phyloP scores from a whole-genome alignment of 2,797 vertebrate genomes.

The Carduelis carduelis region DNA sequence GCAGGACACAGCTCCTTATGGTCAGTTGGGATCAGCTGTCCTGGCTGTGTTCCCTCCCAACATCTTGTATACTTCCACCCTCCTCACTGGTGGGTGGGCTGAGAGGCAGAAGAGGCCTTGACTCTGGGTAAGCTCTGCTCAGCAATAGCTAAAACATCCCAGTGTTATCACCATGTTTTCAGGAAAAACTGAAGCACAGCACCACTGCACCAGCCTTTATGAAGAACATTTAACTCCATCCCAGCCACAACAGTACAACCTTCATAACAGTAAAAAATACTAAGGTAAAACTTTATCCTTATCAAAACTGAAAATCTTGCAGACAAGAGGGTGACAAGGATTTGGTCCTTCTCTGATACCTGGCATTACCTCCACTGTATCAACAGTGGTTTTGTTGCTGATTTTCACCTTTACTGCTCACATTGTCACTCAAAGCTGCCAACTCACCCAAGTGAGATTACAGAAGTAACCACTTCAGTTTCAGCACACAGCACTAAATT shows the following conservation, averaged over 20 bases:
- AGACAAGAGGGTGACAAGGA: not conserved
- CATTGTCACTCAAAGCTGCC: not conserved
- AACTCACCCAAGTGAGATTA: not conserved
- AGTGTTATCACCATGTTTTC: rapidly evolving
- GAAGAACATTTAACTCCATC: not conserved
- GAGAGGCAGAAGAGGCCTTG: not conserved
- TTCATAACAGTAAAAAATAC: rapidly evolving
- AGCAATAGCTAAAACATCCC: rapidly evolving
- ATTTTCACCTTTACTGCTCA: not conserved
- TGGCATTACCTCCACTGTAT: not conserved
- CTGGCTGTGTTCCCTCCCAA: not conserved
- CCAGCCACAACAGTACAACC: not conserved
- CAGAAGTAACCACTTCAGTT: not conserved
- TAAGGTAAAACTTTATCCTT: not conserved
- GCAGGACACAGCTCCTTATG: not conserved
- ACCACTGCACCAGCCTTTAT: rapidly evolving
- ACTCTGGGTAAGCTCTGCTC: not conserved
- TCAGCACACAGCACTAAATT: not conserved
- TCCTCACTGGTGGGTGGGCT: rapidly evolving
- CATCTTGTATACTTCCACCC: not conserved
- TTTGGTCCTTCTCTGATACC: not conserved
- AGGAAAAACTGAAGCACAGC: not conserved
- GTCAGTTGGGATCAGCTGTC: not conserved
- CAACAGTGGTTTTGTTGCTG: not conserved
- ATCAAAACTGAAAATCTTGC: not conserved